Conservation (phyloP, 2,797 vertebrate species). For the Trematomus bernacchii region DNA sequence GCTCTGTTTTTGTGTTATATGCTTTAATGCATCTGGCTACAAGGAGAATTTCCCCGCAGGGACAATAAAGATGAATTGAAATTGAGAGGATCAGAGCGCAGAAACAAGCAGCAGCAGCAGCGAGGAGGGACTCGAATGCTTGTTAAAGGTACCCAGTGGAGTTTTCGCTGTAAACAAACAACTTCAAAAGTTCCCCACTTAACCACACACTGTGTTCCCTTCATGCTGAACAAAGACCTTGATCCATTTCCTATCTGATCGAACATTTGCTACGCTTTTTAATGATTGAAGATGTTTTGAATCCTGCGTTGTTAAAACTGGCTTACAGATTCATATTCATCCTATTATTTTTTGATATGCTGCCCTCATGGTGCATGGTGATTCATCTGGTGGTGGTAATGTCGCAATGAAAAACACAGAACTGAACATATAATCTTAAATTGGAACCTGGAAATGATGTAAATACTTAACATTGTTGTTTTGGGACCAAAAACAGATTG, state of each 20-base stretch:
- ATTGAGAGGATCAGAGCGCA: constrained; percentile 40
- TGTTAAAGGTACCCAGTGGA: constrained; percentile 39
- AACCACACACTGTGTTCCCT: background rate
- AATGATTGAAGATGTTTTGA: background rate
- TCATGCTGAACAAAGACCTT: background rate
- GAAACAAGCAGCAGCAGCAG: constrained; percentile 29
- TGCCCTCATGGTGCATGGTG: background rate
- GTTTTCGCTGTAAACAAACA: constrained; percentile 35
- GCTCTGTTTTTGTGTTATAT: constrained; percentile 38
- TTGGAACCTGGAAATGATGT: background rate
- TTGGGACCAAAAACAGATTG: background rate
- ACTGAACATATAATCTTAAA: background rate
- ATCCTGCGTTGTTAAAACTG: background rate
- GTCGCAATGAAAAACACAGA: no score
- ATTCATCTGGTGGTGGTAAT: background rate
- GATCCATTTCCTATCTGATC: background rate
- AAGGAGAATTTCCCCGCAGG: constrained; percentile 37
- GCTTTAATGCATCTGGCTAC: constrained; percentile 46
- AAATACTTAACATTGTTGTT: background rate
- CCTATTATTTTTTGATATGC: background rate
- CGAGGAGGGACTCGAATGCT: constrained; percentile 8
- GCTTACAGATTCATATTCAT: background rate
- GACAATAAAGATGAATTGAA: constrained; percentile 44
- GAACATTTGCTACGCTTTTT: background rate
- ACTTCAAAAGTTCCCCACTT: background rate